Percentiles rank a stretch among this genome's conserved stretches.
Conservation (phyloP, 2,797 vertebrate genomes). For the Okamejei kenojei region DNA sequence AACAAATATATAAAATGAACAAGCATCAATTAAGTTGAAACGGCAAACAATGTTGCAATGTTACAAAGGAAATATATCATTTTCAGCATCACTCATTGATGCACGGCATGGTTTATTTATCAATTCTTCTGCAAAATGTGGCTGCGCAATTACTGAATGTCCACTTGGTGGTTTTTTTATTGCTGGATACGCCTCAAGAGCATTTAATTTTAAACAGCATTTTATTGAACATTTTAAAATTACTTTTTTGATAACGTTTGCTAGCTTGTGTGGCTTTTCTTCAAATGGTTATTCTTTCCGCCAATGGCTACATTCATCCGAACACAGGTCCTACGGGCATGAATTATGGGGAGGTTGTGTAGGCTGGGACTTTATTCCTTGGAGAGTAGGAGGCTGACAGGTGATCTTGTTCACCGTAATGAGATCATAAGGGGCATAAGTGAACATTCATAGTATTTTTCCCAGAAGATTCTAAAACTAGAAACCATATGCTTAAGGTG, state of each 20-base stretch:
- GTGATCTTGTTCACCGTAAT: too few relatives aligned
- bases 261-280: too few relatives aligned
- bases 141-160: neutral
- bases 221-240: neutral
- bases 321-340: neutral
- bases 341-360: neutral
- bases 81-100: neutral
- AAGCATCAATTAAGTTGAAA: neutral
- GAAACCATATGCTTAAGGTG: too few relatives aligned
- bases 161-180: neutral
- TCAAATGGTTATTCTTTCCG: too few relatives aligned
- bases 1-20: neutral
- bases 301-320: neutral
- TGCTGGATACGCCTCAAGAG: neutral
- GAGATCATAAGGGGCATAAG: too few relatives aligned
- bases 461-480: too few relatives aligned
- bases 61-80: neutral
- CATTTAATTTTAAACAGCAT: neutral
- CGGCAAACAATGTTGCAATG: too few relatives aligned
- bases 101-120: neutral
- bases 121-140: neutral
- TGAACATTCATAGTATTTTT: too few relatives aligned
- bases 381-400: neutral
- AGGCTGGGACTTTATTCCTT: too few relatives aligned
- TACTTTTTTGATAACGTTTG: neutral